Evolutionary conservation across 2,888 invertebrate species (phyloP).

Genomic region (Camponotus fellah): DNA sequence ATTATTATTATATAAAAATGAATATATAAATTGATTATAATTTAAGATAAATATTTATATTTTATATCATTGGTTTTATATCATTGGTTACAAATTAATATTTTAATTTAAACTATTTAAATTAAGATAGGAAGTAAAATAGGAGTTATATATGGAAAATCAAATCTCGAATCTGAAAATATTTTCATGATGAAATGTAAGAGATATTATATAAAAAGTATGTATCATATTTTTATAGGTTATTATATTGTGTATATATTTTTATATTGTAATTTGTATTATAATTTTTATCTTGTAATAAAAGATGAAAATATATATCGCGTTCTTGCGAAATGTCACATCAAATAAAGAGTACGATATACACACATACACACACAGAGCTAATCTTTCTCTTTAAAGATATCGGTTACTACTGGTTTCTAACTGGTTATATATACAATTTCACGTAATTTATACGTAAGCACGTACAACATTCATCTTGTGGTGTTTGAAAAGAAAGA

Average conservation of each 20-base stretch:
- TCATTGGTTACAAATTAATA: too few relatives aligned
- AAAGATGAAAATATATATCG: background rate
- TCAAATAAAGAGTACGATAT: background rate
- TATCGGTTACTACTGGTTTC: constrained; percentile 73
- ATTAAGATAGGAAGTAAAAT: background rate
- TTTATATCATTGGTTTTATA: too few relatives aligned
- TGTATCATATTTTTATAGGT: background rate
- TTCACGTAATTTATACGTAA: constrained; percentile 40
- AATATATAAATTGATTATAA: too few relatives aligned
- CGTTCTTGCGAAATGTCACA: constrained; percentile 3
- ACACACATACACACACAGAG: background rate
- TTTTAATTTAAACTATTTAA: background rate
- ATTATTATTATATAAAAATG: too few relatives aligned
- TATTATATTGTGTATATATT: background rate
- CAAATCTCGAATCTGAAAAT: background rate
- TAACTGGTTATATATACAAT: constrained; percentile 62
- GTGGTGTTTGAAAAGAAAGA: background rate
- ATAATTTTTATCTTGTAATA: too few relatives aligned
- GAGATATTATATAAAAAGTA: background rate
- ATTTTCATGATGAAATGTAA: background rate
- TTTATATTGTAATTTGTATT: background rate
- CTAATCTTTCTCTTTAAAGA: constrained; percentile 55
- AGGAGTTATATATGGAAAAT: background rate
- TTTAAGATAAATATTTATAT: too few relatives aligned
- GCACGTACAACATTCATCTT: constrained; percentile 12